phyloP scores from a whole-genome alignment of 2,888 invertebrate species.

The Cryptophagus acutangulus region DNA sequence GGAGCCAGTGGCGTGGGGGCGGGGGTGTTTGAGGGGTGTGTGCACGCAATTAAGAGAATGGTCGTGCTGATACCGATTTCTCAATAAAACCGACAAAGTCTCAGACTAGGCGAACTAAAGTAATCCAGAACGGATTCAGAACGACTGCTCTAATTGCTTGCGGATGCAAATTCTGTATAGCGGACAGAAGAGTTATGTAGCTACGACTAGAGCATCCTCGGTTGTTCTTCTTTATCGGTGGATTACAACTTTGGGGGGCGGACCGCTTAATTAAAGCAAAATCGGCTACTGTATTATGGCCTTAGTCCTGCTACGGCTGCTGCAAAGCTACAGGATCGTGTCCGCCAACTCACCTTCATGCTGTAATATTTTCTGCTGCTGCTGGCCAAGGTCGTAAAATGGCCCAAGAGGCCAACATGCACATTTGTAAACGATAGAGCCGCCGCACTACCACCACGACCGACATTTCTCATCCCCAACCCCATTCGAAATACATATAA shows the following conservation, averaged over 20 bases:
- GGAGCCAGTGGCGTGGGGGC: no score
- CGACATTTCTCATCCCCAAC: no score
- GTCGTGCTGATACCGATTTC: conserved; percentile 9
- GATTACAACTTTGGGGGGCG: conserved; percentile 11
- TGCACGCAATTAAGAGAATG: conserved; percentile 3
- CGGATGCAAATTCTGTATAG: conserved; percentile 27
- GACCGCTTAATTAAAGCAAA: conserved; percentile 11
- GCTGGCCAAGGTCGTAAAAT: neutral
- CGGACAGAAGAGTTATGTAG: conserved; percentile 22
- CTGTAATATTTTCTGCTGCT: no score
- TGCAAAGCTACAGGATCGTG: neutral
- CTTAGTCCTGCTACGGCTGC: neutral
- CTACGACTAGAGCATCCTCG: neutral
- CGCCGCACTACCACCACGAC: no score
- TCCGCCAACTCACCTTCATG: conserved; percentile 2
- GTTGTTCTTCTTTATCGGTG: conserved; percentile 21
- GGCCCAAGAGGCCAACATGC: conserved; percentile 1
- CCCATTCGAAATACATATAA: no score
- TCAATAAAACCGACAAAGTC: conserved; percentile 10
- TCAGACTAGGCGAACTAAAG: neutral
- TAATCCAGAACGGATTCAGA: conserved; percentile 16
- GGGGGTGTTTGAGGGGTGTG: no score
- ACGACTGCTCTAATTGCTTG: conserved; percentile 26
- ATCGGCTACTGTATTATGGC: conserved; percentile 1
- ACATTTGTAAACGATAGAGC: no score